Percentiles rank a stretch among this genome's conserved stretches.
phyloP scores from a whole-genome alignment of 2,888 invertebrate genomes.

The Trichacis sp. region DNA sequence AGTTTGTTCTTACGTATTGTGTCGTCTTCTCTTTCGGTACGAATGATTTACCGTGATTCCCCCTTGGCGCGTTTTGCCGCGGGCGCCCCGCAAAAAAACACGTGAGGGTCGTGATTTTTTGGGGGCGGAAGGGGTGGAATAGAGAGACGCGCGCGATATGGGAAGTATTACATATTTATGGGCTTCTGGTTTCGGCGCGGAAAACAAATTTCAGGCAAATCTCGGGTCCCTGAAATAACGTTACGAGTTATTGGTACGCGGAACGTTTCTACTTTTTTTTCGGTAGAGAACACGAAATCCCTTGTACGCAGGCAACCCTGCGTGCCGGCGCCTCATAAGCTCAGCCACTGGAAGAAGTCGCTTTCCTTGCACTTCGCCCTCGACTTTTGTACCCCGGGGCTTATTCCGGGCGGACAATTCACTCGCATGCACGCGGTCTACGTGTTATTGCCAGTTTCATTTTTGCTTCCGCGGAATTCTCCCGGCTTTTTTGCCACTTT shows the following conservation, averaged over 20 bases:
- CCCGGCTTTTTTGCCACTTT: conserved; percentile 13
- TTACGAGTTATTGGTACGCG: conserved; percentile 44
- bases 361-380: neutral
- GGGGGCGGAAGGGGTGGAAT: conserved; percentile 10
- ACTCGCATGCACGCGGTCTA: conserved; percentile 36
- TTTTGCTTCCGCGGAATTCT: conserved; percentile 8
- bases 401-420: conserved; percentile 39
- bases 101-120: conserved; percentile 60
- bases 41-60: conserved; percentile 66
- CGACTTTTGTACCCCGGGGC: conserved; percentile 12
- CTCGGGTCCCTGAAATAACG: conserved; percentile 61
- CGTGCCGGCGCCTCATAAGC: conserved; percentile 13
- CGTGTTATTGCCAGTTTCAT: conserved; percentile 40
- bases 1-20: conserved; percentile 39
- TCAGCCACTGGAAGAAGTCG: conserved; percentile 5
- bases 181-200: conserved; percentile 62
- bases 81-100: conserved; percentile 59
- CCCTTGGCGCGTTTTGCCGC: conserved; percentile 52
- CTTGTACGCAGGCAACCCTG: conserved; percentile 5
- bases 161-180: conserved; percentile 68
- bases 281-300: conserved; percentile 14
- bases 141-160: conserved; percentile 48
- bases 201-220: conserved; percentile 66
- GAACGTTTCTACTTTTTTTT: conserved; percentile 11
- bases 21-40: conserved; percentile 63